A percentile compares a stretch with the other conserved stretches of the same genome.
Evolutionary conservation across 2,888 invertebrate genomes (phyloP).

Genomic region (Tetragnatha montana): DNA sequence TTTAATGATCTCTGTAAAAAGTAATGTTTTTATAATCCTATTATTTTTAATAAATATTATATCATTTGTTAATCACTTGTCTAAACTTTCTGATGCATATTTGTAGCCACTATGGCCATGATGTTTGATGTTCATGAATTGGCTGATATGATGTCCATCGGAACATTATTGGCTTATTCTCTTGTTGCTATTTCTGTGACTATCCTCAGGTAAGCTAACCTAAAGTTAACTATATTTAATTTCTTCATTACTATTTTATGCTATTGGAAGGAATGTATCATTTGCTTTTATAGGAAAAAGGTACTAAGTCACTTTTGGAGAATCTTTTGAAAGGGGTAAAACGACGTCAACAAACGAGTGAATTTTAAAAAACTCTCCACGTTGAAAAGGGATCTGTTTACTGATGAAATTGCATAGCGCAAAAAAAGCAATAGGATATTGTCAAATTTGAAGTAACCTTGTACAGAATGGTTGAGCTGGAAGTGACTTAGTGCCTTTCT

Average conservation of each 20-base stretch:
- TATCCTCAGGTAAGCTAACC: conserved; percentile 74
- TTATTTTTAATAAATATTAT: neutral
- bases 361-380: too few relatives aligned
- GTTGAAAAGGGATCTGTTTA: too few relatives aligned
- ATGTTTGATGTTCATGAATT: conserved; percentile 76
- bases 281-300: too few relatives aligned
- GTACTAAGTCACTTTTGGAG: too few relatives aligned
- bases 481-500: too few relatives aligned
- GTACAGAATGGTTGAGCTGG: too few relatives aligned
- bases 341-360: too few relatives aligned
- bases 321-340: too few relatives aligned
- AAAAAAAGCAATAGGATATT: too few relatives aligned
- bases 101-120: conserved; percentile 75
- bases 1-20: neutral
- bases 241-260: neutral
- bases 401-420: too few relatives aligned
- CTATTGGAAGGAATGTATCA: neutral
- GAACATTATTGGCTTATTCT: conserved; percentile 77
- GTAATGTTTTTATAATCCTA: neutral
- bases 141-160: conserved; percentile 79
- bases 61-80: neutral
- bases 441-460: too few relatives aligned
- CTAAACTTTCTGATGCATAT: neutral
- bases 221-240: too few relatives aligned
- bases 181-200: conserved; percentile 77